Base-by-base conservation (phyloP, 1,140 invertebrate species). In the Tetragonula clypearis region DNA sequence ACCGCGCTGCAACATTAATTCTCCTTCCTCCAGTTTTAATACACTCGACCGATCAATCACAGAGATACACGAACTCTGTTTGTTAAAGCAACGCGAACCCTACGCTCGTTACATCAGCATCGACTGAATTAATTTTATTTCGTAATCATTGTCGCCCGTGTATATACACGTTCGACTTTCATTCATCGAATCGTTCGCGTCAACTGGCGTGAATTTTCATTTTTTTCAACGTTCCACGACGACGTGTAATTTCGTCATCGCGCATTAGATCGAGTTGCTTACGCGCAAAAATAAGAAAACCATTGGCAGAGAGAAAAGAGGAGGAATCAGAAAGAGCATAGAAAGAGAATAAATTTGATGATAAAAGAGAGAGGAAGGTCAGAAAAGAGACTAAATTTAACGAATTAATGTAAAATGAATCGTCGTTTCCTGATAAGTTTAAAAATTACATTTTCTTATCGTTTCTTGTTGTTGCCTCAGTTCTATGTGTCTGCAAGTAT, bases 381-480 rank as follows among this genome's bases (percentile, higher is more conserved):
- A 68, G 19, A 56, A 82, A 84, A 85, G 66, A 58, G 84, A 79
- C 86, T 90, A 87, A 90, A 90, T 90, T 89, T 89, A 87, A 80
- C 77, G 85, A 81, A 55, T 77, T 79, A 65, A 72, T 65, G 77
- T 58, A 82, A 68, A 85, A 41, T 49, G 65, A 41, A 62, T 60
- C 55, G 49, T 15, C 19, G 41, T 53, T 65, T 80, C 17, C 26
- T 26, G 14, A n/a, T 55, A 30, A 56, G 12, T 30, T 26, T 17
- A 3, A 35, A 49, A 49, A 1, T 21, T 15, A 2, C 19, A 14
- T 68, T 19, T 14, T 68, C 1, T 68, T 68, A 2, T 65, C 14
- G 23, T 65, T 65, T 26, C 1, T 65, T 30, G 30, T 19, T 66
- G 15, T 58, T 41, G 41, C 6, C 41, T 6, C 5, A 41, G 41